Percentiles rank a stretch among this genome's conserved stretches.
Conservation (phyloP, 2,888 invertebrate genomes). For the Scaptomyza parva region DNA sequence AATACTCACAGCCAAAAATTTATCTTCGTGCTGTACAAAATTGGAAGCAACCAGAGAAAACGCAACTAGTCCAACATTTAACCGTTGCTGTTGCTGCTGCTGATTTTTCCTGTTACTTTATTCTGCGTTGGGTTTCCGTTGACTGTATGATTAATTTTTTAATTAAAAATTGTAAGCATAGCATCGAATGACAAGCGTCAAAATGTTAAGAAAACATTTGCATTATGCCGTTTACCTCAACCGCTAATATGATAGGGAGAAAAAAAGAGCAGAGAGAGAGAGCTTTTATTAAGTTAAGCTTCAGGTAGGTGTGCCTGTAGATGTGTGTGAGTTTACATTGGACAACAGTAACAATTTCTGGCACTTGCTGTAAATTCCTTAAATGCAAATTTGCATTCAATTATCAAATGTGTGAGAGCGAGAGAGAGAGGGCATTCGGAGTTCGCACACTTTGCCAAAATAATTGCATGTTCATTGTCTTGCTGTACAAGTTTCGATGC, state of each 20-base stretch:
- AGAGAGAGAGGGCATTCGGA: too few relatives aligned
- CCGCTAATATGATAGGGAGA: conserved; percentile 38
- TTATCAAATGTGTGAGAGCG: not conserved
- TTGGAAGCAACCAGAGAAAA: conserved; percentile 12
- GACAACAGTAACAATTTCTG: conserved; percentile 17
- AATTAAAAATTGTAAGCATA: conserved; percentile 65
- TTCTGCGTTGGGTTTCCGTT: conserved; percentile 9
- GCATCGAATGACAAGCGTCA: conserved; percentile 28
- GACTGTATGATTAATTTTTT: conserved; percentile 71
- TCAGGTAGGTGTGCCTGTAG: not conserved
- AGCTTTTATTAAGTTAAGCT: conserved; percentile 24
- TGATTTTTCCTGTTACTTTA: not conserved
- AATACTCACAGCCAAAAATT: conserved; percentile 62
- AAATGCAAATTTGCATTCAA: conserved; percentile 23
- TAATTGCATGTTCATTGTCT: conserved; percentile 52
- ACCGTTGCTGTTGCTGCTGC: not conserved
- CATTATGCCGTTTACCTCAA: conserved; percentile 25
- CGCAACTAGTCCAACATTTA: conserved; percentile 36
- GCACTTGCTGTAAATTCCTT: conserved; percentile 22
- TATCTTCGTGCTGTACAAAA: conserved; percentile 49
- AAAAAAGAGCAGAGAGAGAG: not conserved
- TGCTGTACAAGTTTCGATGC: conserved; percentile 6
- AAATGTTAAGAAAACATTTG: conserved; percentile 10
- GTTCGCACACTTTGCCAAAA: conserved; percentile 10
- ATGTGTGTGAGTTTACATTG: not conserved